Conservation (phyloP, 2,113 vertebrate species). For the Aramus guarauna region DNA sequence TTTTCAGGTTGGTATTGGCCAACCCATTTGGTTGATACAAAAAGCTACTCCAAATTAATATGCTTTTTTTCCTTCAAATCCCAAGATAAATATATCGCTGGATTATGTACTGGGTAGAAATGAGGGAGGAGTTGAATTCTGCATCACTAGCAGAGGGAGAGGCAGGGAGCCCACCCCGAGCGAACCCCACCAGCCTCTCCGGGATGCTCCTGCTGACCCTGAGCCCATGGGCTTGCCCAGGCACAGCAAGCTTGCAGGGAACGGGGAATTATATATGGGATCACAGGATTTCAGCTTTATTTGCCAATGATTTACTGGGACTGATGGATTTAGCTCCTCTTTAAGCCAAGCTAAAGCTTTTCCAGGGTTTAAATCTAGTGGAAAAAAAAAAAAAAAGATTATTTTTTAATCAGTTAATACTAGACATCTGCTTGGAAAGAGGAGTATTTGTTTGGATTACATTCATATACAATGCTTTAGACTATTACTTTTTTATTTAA, state of each 20-base stretch:
- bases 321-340: conserved; percentile 19
- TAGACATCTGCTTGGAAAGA: neutral
- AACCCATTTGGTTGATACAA: neutral
- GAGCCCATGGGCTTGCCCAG: neutral
- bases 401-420: conserved; percentile 45
- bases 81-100: neutral
- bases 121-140: neutral
- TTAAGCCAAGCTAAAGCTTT: conserved; percentile 53
- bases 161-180: neutral
- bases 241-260: neutral
- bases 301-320: neutral
- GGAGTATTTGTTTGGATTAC: conserved; percentile 13
- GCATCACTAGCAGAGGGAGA: neutral
- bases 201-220: neutral
- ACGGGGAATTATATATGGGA: neutral
- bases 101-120: neutral
- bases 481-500: neutral
- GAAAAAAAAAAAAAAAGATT: conserved; percentile 4
- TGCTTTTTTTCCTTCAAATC: neutral
- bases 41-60: neutral
- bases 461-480: neutral
- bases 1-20: neutral
- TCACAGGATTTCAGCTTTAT: neutral
- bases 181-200: neutral
- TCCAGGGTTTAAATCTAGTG: conserved; percentile 9